Evolutionary conservation across 2,888 invertebrate species (phyloP), one percentile per base, ranked within the genome.

Genomic region (Oxycera nigricornis): DNA sequence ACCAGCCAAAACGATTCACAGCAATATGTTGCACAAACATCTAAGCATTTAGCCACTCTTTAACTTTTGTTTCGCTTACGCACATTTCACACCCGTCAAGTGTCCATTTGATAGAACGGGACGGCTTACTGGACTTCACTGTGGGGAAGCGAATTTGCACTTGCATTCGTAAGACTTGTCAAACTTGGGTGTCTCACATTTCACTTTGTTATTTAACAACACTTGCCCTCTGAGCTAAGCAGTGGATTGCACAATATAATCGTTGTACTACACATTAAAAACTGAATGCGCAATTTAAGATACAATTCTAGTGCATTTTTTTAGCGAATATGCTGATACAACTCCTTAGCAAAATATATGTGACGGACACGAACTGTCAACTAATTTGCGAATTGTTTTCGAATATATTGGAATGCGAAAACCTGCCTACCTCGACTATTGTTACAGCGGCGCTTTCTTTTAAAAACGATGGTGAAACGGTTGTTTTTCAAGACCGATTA

Each of bases 71-170:
- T 52, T 52, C 46, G 17, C n/a, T 46, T 17, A 17, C 46, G 17
- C 28, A 59, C 28, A 24, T 24, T 59, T 24, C 59, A 59, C 24
- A 28, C 28, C 22, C 17, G 28, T 26, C 20, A 17, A 31, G 30
- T 7, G 11, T 1, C n/a, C 46, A 67, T 11, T 6, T 14, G 46
- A n/a, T 9, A 11, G 28, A 67, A 46, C n/a, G 67, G 35, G 41
- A 31, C 26, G 28, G n/a, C 22, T 24, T 11, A 14, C 11, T n/a
- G 24, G 11, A 17, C 7, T 30, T 39, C 46, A 41, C 26, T 67
- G 67, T 46, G 41, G 67, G 67, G 50, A 28, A 67, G 26, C 14
- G 41, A 46, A 26, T 67, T 67, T 67, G 67, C 67, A 67, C 67
- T 67, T 50, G 67, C 67, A 20, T 26, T 24, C 67, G 50, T 20